Base-by-base conservation (phyloP, 2,888 invertebrate species). In the Nomada lathburiana region DNA sequence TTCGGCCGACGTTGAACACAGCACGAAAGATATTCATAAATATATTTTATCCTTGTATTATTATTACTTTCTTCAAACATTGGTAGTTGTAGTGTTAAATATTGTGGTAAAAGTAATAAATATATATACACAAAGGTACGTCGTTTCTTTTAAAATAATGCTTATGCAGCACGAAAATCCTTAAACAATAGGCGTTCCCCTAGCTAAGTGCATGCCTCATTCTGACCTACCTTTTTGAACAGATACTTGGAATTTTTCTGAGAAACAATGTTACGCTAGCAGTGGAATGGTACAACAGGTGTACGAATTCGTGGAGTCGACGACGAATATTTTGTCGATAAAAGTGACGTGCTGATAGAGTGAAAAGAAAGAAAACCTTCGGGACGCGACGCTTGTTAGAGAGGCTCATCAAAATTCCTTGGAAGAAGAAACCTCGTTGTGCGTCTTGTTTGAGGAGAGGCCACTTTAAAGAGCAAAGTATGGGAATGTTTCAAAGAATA, bases 351-450 rank as follows among this genome's bases (percentile, higher is more conserved):
- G 11, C n/a, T 47, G 60, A 65, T 52, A 44, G 11, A 18, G 11
- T 16, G 10, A 42, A 68, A 26, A 20, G 3, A n/a, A 10, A 29
- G 42, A 23, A 52, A 63, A 59, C 26, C 18, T 57, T 71, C 10
- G 18, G 9, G 16, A 16, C 13, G 55, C 18, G 69, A 42, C 23
- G 44, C 71, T 59, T 63, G 42, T 29, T 57, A 55, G 26, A 76
- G 57, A 16, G 69, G 42, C 64, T 82, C 75, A 71, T 68, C 71
- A 64, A 72, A 79, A 72, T 76, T 82, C 68, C 50, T 53, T 59
- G 29, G 50, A 26, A 64, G 68, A 53, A 75, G 72, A 69, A 75
- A 80, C 72, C 72, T 74, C 67, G 36, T 75, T 68, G 52, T 60
- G 29, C 62, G 71, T 73, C 18, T 72, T 68, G 68, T 73, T 76